Percentiles rank a stretch among this genome's conserved stretches.
Conservation (phyloP, 2,888 invertebrate species). For the Holacanthella duospinosa region DNA sequence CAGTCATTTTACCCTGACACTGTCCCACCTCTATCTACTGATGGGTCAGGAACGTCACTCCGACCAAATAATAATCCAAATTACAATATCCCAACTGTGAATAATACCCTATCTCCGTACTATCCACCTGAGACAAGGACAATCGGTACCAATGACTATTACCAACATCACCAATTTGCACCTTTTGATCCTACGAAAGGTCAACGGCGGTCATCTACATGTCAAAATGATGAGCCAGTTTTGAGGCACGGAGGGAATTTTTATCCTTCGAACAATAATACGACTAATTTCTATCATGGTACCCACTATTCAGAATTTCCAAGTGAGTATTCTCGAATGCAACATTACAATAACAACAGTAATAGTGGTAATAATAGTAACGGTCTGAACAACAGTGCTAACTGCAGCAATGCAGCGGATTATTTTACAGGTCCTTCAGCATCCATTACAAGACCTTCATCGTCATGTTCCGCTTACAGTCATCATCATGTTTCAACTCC, state of each 20-base stretch:
- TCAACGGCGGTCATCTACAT: too few species aligned
- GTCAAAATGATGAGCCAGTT: too few species aligned
- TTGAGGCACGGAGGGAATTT: neutral
- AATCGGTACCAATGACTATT: conserved; percentile 2
- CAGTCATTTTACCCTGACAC: neutral
- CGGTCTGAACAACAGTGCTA: too few species aligned
- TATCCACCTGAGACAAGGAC: neutral
- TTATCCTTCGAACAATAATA: neutral
- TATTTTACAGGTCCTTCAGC: conserved; percentile 14
- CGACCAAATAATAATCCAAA: neutral
- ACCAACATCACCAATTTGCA: conserved; percentile 6
- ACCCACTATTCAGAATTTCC: neutral
- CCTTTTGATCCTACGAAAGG: neutral
- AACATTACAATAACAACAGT: conserved; percentile 2
- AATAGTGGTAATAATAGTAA: neutral
- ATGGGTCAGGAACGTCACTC: neutral
- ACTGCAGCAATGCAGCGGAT: neutral
- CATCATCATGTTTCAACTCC: conserved; percentile 2
- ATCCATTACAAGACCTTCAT: conserved; percentile 7
- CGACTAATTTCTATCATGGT: neutral
- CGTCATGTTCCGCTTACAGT: neutral
- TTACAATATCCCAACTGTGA: neutral
- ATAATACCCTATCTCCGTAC: neutral
- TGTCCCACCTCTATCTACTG: too few species aligned
- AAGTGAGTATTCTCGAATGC: neutral